Evolutionary conservation across 2,888 invertebrate genomes (phyloP), one percentile per base, ranked within the genome.

Genomic region (Folsomia manolachei): DNA sequence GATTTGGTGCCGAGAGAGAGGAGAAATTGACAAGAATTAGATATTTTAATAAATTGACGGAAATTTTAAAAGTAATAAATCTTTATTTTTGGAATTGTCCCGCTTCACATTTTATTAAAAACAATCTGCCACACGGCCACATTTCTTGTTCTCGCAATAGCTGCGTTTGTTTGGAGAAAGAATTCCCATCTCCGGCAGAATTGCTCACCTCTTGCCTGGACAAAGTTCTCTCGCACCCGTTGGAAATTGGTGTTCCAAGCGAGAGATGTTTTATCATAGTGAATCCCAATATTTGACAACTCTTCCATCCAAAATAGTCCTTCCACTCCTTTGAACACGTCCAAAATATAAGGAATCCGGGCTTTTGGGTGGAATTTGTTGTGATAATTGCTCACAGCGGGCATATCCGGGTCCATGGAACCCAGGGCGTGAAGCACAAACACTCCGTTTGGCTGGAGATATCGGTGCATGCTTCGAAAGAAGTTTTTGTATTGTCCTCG

Each of bases 101-200:
- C n/a, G 51, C 9, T 51, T 18, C 51, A 9, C 51, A 11, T 51
- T 51, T 51, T 51, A 51, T 9, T 51, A 51, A 51, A 51, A 2
- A 72, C 72, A 18, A 75, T 27, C 11, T 75, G 75, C 72, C 72
- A 75, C 11, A 72, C 18, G 25, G 72, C 72, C 1, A 65, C 4
- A 39, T 66, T 27, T 18, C 75, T 39, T 52, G 69, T 60, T n/a
- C 66, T 24, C 19, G 70, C 70, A 1, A 56, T 11, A n/a, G 68
- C 75, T 1, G 72, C 72, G 11, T 27, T 24, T 25, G 63, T 27
- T 18, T 67, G 64, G 1, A 75, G 27, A 27, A 67, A 72, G 27
- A 70, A 70, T 1, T 23, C 53, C 75, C 75, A 75, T 65, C 69
- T 69, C 21, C 70, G 14, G 25, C 69, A 71, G 23, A 71, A 73